Evolutionary conservation across 2,888 invertebrate species (phyloP).

Genomic region (Osmoderma eremita): DNA sequence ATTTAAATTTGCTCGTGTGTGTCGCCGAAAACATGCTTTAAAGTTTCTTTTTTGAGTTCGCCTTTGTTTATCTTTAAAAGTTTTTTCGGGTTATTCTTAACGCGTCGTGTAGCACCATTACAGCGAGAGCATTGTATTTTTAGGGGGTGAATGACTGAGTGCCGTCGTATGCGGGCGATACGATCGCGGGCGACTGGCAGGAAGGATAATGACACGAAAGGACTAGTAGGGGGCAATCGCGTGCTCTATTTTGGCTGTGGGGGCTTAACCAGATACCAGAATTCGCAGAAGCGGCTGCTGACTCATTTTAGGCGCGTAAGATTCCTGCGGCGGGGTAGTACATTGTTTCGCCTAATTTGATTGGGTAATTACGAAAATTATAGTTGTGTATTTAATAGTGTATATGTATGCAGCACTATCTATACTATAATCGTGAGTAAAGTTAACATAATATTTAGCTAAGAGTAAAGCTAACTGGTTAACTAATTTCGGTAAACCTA

Average conservation of each 20-base stretch:
- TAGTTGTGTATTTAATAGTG: no score
- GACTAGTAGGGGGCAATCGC: slow-evolving; percentile 39
- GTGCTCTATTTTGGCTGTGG: slow-evolving; percentile 37
- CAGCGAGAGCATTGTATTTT: slow-evolving; percentile 31
- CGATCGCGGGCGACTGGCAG: slow-evolving; percentile 34
- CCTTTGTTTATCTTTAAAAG: slow-evolving; percentile 11
- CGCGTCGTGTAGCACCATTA: slow-evolving; percentile 13
- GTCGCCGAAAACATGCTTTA: not conserved
- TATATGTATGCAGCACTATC: no score
- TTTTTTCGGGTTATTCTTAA: slow-evolving; percentile 27
- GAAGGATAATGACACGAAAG: slow-evolving; percentile 40
- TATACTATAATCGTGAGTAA: no score
- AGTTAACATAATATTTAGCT: no score
- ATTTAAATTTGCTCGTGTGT: slow-evolving; percentile 6
- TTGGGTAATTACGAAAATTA: not conserved
- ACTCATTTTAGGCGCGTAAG: slow-evolving; percentile 20
- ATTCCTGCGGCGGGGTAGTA: not conserved
- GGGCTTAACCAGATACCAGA: slow-evolving; percentile 30
- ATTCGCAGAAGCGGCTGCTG: slow-evolving; percentile 34
- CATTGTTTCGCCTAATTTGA: slow-evolving; percentile 4
- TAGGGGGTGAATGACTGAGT: slow-evolving; percentile 36
- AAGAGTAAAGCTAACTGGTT: no score
- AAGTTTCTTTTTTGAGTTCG: slow-evolving; percentile 7
- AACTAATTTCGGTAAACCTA: no score
- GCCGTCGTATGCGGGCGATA: slow-evolving; percentile 38